These are phyloP conservation scores for Drosophila nasuta DNA, from an alignment of 1,140 invertebrate genomes.

Conservation along the genomic window DNA sequence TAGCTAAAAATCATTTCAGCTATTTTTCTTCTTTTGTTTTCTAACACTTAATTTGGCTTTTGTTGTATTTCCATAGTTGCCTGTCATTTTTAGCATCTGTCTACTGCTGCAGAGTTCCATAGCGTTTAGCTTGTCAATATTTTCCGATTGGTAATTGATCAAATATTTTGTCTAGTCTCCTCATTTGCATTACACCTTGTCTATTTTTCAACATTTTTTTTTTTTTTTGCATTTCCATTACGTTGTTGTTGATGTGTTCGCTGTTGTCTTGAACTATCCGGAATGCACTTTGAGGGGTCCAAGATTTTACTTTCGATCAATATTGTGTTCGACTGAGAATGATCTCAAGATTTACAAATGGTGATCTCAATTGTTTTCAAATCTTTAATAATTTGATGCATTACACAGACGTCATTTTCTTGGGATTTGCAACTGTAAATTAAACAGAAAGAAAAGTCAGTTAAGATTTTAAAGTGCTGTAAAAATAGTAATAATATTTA, in stretches of 20 bases:
- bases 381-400: background rate
- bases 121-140: constrained; percentile 60
- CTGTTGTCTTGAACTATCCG: constrained; percentile 67
- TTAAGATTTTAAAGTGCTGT: too few relatives aligned
- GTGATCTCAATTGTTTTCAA: constrained; percentile 21
- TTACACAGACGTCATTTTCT: background rate
- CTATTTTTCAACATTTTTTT: constrained; percentile 18
- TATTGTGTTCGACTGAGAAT: constrained; percentile 8
- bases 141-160: constrained; percentile 69
- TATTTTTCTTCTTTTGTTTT: constrained; percentile 56
- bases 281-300: constrained; percentile 23
- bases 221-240: constrained; percentile 5
- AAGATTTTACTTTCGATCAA: constrained; percentile 72
- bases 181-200: constrained; percentile 54
- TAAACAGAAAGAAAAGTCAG: constrained; percentile 2
- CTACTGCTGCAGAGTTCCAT: constrained; percentile 67
- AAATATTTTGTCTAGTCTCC: constrained; percentile 65
- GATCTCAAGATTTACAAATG: background rate
- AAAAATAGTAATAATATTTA: too few relatives aligned
- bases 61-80: constrained; percentile 72
- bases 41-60: constrained; percentile 43
- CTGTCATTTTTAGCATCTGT: constrained; percentile 79
- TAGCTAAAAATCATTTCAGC: constrained; percentile 36
- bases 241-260: background rate
- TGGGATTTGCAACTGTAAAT: background rate